Conservation (phyloP, 2,888 invertebrate species). For the Tridacna crocea region DNA sequence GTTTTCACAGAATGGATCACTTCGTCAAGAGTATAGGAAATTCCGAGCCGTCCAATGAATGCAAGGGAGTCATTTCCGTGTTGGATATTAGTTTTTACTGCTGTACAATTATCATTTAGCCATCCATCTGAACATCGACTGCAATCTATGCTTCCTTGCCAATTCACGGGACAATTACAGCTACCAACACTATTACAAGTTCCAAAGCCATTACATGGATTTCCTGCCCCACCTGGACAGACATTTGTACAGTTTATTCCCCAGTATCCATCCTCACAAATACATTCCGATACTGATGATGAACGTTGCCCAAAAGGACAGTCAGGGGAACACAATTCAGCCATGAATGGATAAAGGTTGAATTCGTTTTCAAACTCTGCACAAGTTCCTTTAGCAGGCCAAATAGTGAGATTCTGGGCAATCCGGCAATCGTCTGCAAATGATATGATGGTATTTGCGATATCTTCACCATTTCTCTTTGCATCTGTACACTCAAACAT, state of each 20-base stretch:
- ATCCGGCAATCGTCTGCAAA: constrained; percentile 68
- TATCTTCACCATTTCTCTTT: constrained; percentile 34
- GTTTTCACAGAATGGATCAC: constrained; percentile 55
- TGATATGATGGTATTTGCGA: constrained; percentile 48
- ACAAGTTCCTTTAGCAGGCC: constrained; percentile 68
- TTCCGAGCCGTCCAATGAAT: constrained; percentile 59
- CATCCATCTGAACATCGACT: constrained; percentile 66
- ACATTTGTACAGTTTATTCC: constrained; percentile 60
- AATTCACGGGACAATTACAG: constrained; percentile 70
- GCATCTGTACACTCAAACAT: too few relatives aligned
- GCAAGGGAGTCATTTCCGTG: constrained; percentile 29
- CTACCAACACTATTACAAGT: constrained; percentile 66
- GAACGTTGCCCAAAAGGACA: constrained; percentile 57
- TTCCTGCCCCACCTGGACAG: constrained; percentile 70
- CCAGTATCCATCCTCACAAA: constrained; percentile 67
- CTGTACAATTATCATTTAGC: constrained; percentile 65
- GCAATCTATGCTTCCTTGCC: constrained; percentile 61
- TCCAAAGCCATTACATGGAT: constrained; percentile 71
- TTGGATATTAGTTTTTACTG: constrained; percentile 41
- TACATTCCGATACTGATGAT: constrained; percentile 45
- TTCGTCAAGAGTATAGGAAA: constrained; percentile 66
- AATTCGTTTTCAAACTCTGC: constrained; percentile 49
- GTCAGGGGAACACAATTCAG: constrained; percentile 47
- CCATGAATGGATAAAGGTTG: constrained; percentile 51
- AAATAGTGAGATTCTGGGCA: constrained; percentile 42